Conservation (phyloP, 2,888 invertebrate species). For the Pimpla rufipes region DNA sequence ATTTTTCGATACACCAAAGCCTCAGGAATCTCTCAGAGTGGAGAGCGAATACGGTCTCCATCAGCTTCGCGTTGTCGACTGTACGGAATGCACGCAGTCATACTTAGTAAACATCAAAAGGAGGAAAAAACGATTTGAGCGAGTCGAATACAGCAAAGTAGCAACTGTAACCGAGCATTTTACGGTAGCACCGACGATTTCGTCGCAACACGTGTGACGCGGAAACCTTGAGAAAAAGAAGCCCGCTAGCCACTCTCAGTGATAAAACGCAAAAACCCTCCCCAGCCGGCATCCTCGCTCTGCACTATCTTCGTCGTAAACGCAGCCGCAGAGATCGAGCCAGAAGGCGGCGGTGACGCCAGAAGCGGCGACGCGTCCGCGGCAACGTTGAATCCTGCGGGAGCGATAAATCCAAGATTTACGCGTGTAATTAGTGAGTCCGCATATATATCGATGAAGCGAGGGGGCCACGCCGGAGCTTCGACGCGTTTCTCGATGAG, state of each 20-base stretch:
- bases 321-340: background rate
- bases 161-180: conserved; percentile 17
- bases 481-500: conserved; percentile 18
- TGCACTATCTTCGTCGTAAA: conserved; percentile 41
- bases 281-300: conserved; percentile 10
- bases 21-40: too few relatives aligned
- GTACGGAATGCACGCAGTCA: too few relatives aligned
- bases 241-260: background rate
- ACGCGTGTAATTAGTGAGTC: conserved; percentile 56
- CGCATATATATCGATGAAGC: conserved; percentile 27
- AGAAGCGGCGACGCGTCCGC: background rate
- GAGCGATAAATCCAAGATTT: conserved; percentile 54
- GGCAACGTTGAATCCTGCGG: conserved; percentile 36
- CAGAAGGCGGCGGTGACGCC: conserved; percentile 4
- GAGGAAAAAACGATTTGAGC: background rate
- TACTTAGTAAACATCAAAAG: too few relatives aligned
- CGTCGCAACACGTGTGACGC: background rate
- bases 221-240: background rate
- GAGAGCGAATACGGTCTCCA: too few relatives aligned
- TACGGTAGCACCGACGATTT: conserved; percentile 20
- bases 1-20: too few relatives aligned
- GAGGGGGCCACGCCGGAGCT: background rate
- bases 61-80: too few relatives aligned
- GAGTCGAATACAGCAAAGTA: conserved; percentile 1
- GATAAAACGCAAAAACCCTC: conserved; percentile 28